Conservation (phyloP, 1,140 invertebrate genomes). For the Trypoxylus dichotomus region DNA sequence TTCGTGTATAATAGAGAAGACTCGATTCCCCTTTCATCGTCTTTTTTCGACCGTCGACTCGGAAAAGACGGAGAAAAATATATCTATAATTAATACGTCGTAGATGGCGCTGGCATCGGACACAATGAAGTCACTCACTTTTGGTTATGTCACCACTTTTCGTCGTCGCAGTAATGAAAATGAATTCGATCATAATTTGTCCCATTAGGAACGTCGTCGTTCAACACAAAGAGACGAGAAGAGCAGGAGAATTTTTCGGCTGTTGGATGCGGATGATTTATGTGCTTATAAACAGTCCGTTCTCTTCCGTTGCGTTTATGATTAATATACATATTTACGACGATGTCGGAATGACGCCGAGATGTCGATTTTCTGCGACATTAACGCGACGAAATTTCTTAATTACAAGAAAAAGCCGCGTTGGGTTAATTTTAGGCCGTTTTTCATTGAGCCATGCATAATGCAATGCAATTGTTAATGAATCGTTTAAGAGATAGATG, state of each 20-base stretch:
- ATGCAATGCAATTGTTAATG: too few species aligned
- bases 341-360: not conserved
- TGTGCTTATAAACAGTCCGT: not conserved
- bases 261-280: not conserved
- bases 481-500: too few species aligned
- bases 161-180: not conserved
- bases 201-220: not conserved
- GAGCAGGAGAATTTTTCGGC: not conserved
- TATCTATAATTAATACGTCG: not conserved
- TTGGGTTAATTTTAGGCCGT: too few species aligned
- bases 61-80: not conserved
- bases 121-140: conserved; percentile 6
- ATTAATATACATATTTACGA: not conserved
- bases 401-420: too few species aligned
- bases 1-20: not conserved
- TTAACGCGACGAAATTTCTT: too few species aligned
- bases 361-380: too few species aligned
- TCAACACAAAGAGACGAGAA: not conserved
- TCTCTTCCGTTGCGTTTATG: not conserved
- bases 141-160: conserved; percentile 2
- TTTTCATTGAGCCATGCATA: too few species aligned
- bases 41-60: not conserved
- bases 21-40: not conserved
- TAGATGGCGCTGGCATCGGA: not conserved
- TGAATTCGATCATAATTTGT: not conserved